A percentile compares a stretch with the other conserved stretches of the same genome.
These are phyloP conservation scores for Ranitomeya imitator DNA, from an alignment of 2,113 vertebrate genomes.

Conservation along the genomic window DNA sequence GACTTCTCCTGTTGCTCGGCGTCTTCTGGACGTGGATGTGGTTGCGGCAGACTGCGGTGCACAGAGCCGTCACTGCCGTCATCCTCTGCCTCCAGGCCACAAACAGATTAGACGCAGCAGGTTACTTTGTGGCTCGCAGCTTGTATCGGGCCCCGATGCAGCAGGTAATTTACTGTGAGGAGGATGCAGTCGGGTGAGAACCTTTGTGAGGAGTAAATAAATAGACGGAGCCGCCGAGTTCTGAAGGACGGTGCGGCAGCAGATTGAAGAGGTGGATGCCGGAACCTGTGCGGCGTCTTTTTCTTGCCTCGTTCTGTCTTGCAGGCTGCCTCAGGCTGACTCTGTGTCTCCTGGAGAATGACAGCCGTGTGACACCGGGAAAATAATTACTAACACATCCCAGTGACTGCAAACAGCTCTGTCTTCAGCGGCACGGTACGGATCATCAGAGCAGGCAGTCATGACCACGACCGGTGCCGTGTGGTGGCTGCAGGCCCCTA, in stretches of 20 bases:
- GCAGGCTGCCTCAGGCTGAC: conserved; percentile 80
- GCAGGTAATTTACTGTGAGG: conserved; percentile 19
- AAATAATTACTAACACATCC: conserved; percentile 99
- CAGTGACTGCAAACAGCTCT: conserved; percentile 98
- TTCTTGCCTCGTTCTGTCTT: conserved; percentile 73
- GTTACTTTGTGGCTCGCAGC: conserved; percentile 59
- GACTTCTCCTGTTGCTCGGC: too few relatives aligned
- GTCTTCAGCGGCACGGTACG: conserved; percentile 97
- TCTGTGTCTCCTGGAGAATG: conserved; percentile 92
- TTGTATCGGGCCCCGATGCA: conserved; percentile 59
- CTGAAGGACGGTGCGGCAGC: conserved; percentile 56
- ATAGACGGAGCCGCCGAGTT: conserved; percentile 68
- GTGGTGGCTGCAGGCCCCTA: background rate
- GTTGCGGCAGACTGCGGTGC: background rate
- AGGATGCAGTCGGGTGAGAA: background rate
- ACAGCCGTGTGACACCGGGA: conserved; percentile 99
- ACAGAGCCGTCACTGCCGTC: background rate
- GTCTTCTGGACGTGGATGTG: background rate
- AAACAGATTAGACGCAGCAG: conserved; percentile 59
- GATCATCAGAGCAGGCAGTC: conserved; percentile 85
- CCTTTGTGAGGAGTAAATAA: conserved; percentile 30
- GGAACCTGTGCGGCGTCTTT: conserved; percentile 70
- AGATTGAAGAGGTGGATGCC: conserved; percentile 48
- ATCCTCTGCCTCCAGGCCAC: conserved; percentile 59
- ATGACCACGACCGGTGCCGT: background rate